Evolutionary conservation across 2,113 vertebrate species (phyloP).

Genomic region (Ardeotis arabs): DNA sequence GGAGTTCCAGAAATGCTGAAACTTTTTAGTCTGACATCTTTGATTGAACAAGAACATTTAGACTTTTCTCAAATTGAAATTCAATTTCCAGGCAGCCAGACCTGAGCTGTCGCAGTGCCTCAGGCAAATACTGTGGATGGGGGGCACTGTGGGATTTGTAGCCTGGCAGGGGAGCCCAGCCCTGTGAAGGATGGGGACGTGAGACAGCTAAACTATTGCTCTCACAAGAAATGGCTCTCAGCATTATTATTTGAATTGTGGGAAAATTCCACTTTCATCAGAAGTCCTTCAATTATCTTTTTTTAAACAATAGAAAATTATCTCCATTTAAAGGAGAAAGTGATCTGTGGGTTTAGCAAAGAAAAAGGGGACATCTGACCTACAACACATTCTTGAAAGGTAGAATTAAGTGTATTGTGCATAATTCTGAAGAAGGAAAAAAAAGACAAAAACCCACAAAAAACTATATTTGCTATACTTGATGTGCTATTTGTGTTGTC

Average conservation of each 20-base stretch:
- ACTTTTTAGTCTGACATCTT: slow-evolving; percentile 39
- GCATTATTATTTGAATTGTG: slow-evolving; percentile 16
- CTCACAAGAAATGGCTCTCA: slow-evolving; percentile 55
- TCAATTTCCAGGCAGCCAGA: slow-evolving; percentile 11
- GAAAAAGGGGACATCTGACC: not conserved
- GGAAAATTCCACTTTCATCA: slow-evolving; percentile 3
- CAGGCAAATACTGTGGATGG: slow-evolving; percentile 16
- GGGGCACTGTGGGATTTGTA: slow-evolving; percentile 30
- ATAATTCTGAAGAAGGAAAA: not conserved
- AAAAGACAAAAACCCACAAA: not conserved
- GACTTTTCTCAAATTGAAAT: slow-evolving; percentile 41
- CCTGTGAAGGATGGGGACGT: slow-evolving; percentile 12
- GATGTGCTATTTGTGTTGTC: not conserved
- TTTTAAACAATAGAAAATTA: slow-evolving; percentile 38
- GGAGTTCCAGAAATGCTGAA: not conserved
- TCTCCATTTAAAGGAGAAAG: slow-evolving; percentile 11
- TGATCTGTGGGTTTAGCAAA: not conserved
- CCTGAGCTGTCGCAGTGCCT: not conserved
- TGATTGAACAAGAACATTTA: slow-evolving; percentile 52
- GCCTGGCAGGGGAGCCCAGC: slow-evolving; percentile 12
- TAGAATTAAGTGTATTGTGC: not conserved
- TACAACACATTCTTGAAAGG: not conserved
- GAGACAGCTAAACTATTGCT: slow-evolving; percentile 36
- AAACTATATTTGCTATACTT: not conserved
- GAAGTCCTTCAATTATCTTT: slow-evolving; percentile 6